A percentile compares a stretch with the other conserved stretches of the same genome.
phyloP scores from a whole-genome alignment of 2,113 vertebrate species.

The Scomber scombrus region DNA sequence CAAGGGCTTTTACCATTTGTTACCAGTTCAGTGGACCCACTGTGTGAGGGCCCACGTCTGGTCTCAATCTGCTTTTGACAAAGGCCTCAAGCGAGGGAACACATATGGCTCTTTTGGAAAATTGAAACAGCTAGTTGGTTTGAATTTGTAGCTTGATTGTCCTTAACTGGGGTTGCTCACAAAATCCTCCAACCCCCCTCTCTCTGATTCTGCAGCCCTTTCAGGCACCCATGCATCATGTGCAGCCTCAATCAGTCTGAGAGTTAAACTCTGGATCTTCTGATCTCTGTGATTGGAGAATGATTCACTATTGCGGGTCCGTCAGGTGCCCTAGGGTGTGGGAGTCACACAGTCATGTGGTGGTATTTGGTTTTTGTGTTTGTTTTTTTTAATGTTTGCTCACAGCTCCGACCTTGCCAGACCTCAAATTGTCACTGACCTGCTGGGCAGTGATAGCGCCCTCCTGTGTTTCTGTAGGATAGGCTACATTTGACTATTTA shows the following conservation, averaged over 20 bases:
- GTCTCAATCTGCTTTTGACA: conserved; percentile 40
- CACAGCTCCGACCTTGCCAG: conserved; percentile 55
- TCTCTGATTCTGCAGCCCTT: background rate
- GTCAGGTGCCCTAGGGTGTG: conserved; percentile 34
- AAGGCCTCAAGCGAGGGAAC: conserved; percentile 42
- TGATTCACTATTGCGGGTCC: conserved; percentile 59
- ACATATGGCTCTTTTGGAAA: conserved; percentile 56
- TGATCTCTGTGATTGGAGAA: conserved; percentile 26
- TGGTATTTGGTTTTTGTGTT: background rate
- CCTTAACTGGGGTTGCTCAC: conserved; percentile 11
- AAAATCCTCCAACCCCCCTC: background rate
- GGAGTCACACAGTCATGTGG: conserved; percentile 63
- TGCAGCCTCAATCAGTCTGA: too few species aligned
- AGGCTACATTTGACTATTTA: background rate
- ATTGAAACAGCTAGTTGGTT: conserved; percentile 42
- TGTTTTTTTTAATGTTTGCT: conserved; percentile 7
- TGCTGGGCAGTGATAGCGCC: conserved; percentile 40
- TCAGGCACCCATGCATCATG: background rate
- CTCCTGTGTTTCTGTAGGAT: conserved; percentile 41
- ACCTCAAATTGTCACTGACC: conserved; percentile 44
- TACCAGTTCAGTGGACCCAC: background rate
- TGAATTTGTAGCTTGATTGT: conserved; percentile 45
- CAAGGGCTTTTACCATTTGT: conserved; percentile 34
- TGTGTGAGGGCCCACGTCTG: conserved; percentile 13
- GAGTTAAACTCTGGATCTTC: background rate